A percentile compares a stretch with the other conserved stretches of the same genome.
Conservation (phyloP, 1,140 invertebrate species). For the Pemphigus obesinymphae region DNA sequence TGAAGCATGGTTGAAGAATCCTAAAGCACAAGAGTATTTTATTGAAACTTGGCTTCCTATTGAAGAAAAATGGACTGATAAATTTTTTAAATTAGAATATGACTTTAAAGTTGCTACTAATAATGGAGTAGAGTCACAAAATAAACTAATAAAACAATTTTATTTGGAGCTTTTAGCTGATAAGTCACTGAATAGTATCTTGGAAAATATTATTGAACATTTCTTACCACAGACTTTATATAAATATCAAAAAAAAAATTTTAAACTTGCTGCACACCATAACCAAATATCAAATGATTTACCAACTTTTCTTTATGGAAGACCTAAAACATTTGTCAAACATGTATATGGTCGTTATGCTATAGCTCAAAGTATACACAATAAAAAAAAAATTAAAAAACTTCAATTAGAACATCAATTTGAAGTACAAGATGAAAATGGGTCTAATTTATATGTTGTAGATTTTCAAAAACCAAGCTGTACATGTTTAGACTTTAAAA, state of each 20-base stretch:
- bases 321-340: not conserved
- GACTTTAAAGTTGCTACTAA: no score
- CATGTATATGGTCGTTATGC: not conserved
- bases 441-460: no score
- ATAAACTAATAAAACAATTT: no score
- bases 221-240: not conserved
- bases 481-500: no score
- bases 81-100: no score
- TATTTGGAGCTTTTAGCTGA: no score
- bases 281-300: not conserved
- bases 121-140: no score
- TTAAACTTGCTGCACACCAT: not conserved
- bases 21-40: not conserved
- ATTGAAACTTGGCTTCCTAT: not conserved
- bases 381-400: not conserved
- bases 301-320: not conserved
- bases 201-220: not conserved
- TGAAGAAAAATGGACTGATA: no score
- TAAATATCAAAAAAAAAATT: not conserved
- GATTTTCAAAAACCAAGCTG: no score
- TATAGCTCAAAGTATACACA: not conserved
- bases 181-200: not conserved
- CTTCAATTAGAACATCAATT: not conserved
- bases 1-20: not conserved
- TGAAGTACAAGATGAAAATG: not conserved